Percentiles rank a stretch among this genome's conserved stretches.
These are phyloP conservation scores for Limanda limanda DNA, from an alignment of 2,113 vertebrate species.

Conservation along the genomic window DNA sequence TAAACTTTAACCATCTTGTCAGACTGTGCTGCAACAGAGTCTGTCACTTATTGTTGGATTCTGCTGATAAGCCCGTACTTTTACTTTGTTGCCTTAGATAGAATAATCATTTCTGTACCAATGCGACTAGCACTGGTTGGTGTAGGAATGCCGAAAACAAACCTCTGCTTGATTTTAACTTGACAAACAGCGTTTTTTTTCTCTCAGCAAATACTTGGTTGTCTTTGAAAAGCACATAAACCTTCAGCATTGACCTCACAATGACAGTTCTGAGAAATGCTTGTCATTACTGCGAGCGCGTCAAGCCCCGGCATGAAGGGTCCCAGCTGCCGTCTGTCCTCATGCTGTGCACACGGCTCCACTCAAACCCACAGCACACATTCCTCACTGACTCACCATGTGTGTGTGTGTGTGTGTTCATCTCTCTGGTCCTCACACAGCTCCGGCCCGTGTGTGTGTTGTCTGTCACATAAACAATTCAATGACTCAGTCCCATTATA, in stretches of 20 bases:
- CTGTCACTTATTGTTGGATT: not conserved
- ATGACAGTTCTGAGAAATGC: slow-evolving; percentile 41
- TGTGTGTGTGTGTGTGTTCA: slow-evolving; percentile 12
- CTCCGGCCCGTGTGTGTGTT: slow-evolving; percentile 7
- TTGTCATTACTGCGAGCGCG: slow-evolving; percentile 42
- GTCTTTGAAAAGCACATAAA: not conserved
- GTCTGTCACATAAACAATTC: slow-evolving; percentile 58
- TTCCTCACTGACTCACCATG: slow-evolving; percentile 77
- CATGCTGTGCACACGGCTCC: slow-evolving; percentile 42
- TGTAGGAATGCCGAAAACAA: not conserved
- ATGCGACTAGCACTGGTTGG: not conserved
- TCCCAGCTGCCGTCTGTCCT: slow-evolving; percentile 72
- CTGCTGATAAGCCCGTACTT: not conserved
- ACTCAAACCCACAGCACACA: slow-evolving; percentile 60
- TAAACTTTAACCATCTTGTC: not conserved
- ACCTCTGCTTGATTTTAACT: not conserved
- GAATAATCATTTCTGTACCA: not conserved
- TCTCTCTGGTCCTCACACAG: not conserved
- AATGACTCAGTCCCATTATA: slow-evolving; percentile 67
- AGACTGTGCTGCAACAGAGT: not conserved
- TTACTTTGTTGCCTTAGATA: not conserved
- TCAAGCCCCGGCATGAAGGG: slow-evolving; percentile 70
- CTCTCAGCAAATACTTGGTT: not conserved
- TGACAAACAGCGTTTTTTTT: not conserved
- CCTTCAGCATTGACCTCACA: slow-evolving; percentile 25